Evolutionary conservation across 2,113 vertebrate genomes (phyloP).

Genomic region (Crotalus helleri): DNA sequence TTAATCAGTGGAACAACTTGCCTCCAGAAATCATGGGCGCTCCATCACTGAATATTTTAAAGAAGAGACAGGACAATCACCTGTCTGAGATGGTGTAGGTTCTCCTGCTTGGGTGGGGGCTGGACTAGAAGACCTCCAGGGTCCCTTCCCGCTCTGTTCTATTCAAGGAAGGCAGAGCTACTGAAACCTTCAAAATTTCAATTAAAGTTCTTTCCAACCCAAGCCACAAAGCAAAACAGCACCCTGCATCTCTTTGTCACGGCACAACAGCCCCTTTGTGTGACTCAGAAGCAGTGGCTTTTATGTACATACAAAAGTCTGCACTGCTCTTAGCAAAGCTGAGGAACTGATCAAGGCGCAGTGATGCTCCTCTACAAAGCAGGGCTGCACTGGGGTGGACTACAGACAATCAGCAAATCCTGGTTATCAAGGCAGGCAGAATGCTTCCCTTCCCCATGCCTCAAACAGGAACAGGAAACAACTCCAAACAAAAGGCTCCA

Average conservation of each 20-base stretch:
- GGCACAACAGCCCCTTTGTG: not conserved
- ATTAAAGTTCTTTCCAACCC: not conserved
- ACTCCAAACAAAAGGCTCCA: too few species aligned
- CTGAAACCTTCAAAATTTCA: not conserved
- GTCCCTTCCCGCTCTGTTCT: too few species aligned
- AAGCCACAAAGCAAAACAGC: not conserved
- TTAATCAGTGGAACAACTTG: too few species aligned
- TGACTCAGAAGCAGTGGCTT: not conserved
- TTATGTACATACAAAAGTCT: not conserved
- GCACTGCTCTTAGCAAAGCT: not conserved
- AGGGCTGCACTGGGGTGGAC: not conserved
- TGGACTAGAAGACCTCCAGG: too few species aligned
- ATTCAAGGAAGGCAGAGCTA: too few species aligned
- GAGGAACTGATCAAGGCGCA: not conserved
- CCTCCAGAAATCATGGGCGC: too few species aligned
- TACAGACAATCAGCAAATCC: not conserved
- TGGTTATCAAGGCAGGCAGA: not conserved
- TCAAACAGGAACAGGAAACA: too few species aligned
- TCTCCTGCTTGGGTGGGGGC: too few species aligned
- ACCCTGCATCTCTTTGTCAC: not conserved
- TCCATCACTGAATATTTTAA: too few species aligned
- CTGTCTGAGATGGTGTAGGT: too few species aligned
- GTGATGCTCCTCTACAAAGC: not conserved
- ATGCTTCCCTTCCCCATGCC: not conserved
- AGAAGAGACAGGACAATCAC: too few species aligned